These are phyloP conservation scores for Ataeniobius toweri DNA, from an alignment of 2,797 vertebrate species.

Conservation along the genomic window DNA sequence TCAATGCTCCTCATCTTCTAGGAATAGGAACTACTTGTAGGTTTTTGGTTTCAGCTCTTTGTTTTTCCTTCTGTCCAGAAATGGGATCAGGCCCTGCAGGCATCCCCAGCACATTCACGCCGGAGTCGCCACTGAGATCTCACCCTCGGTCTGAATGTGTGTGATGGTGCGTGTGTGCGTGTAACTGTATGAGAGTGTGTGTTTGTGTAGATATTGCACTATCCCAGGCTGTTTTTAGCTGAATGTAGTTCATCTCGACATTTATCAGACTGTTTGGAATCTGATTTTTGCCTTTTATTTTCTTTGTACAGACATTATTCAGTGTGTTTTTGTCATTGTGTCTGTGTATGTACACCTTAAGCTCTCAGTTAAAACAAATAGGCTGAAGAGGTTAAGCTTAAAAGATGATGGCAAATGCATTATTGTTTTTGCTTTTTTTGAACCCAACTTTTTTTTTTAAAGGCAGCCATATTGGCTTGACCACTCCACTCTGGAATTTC, in stretches of 20 bases:
- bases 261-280: constrained; percentile 74
- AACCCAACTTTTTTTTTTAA: constrained; percentile 5
- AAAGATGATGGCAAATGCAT: constrained; percentile 30
- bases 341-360: constrained; percentile 29
- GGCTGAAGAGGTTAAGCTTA: constrained; percentile 33
- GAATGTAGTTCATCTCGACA: constrained; percentile 80
- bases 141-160: constrained; percentile 11
- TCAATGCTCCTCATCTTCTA: background rate
- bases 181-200: constrained; percentile 13
- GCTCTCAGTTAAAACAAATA: constrained; percentile 34
- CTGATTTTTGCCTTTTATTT: constrained; percentile 77
- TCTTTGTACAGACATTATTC: constrained; percentile 79
- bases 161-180: constrained; percentile 10
- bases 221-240: constrained; percentile 89
- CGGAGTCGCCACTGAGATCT: constrained; percentile 60
- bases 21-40: background rate
- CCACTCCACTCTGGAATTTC: constrained; percentile 1
- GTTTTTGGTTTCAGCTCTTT: constrained; percentile 8
- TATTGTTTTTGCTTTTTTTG: constrained; percentile 19
- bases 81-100: constrained; percentile 61
- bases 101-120: constrained; percentile 17
- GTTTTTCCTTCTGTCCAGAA: constrained; percentile 53
- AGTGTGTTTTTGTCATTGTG: constrained; percentile 5
- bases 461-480: constrained; percentile 29
- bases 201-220: constrained; percentile 90